Evolutionary conservation across 1,140 invertebrate species (phyloP), one percentile per base, ranked within the genome.

Genomic region (Drosophila burlai): DNA sequence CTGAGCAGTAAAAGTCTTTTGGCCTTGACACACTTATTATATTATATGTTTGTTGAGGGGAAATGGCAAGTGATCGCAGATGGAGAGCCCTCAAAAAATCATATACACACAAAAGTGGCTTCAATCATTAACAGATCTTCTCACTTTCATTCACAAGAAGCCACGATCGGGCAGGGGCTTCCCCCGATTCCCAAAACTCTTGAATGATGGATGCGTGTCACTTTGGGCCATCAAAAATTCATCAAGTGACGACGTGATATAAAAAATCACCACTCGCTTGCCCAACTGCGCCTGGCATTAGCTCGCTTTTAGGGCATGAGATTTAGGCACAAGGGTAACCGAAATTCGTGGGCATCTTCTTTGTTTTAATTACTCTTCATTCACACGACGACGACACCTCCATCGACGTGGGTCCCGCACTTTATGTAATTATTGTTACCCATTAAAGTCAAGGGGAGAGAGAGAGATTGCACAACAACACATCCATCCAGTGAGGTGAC

Each of bases 341-440:
- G 31, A 13, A 49, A 34, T 61, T 77, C 73, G 63, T 34, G 18
- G 36, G 50, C 13, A 26, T 62, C 65, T 55, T 55, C 18, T 34
- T 58, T 46, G 21, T 64, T 82, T 76, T 79, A 64, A 71, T 83
- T 83, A 72, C 72, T 67, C 71, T 15, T 46, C 78, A 79, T 83
- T 76, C 65, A 57, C 52, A 54, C 50, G 31, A 54, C 50, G 13
- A 57, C 54, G 54, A 80, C 81, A 83, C 64, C 68, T 85, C 66
- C 34, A 55, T 11, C 2, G 43, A 61, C 54, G 83, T 80, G 68
- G 78, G 62, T 59, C 68, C 66, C 55, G 64, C 57, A 62, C 66
- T 67, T 90, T 83, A 75, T 87, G 80, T 83, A 87, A 87, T 87
- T 83, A 71, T 83, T 83, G 83, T 87, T 83, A 71, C 80, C 76